Percentiles rank a stretch among this genome's conserved stretches.
These are phyloP conservation scores for Mus musculus DNA, from an alignment of 2,113 vertebrate species.

Conservation along the genomic window DNA sequence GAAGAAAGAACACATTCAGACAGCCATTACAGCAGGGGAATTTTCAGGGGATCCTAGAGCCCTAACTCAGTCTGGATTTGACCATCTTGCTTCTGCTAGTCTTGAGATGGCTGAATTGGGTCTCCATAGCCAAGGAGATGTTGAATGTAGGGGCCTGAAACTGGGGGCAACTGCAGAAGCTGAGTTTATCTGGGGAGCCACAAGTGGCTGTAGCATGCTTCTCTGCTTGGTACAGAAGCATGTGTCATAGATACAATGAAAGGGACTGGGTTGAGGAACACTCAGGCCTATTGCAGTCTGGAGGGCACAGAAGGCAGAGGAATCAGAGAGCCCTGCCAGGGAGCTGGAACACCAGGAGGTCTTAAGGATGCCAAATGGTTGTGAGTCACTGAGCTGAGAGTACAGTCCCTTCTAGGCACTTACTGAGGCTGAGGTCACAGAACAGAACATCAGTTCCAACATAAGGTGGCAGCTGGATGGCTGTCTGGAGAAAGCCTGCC, in stretches of 20 bases:
- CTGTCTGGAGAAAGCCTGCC: not conserved
- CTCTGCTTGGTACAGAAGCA: not conserved
- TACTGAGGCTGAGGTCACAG: not conserved
- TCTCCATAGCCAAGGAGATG: not conserved
- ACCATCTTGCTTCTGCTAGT: constrained; percentile 20
- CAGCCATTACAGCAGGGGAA: not conserved
- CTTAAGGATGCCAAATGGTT: not conserved
- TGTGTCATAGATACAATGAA: not conserved
- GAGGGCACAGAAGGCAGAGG: not conserved
- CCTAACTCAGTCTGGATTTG: not conserved
- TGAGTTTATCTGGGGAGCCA: not conserved
- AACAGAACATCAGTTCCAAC: not conserved
- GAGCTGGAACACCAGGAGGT: not conserved
- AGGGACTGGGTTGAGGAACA: fast-evolving
- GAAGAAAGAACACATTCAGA: not conserved
- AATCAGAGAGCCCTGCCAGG: not conserved
- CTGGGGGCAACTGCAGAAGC: not conserved
- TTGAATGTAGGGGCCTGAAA: not conserved
- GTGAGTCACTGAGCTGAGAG: not conserved
- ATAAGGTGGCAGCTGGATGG: not conserved
- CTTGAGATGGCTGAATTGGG: constrained; percentile 9
- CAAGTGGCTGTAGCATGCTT: not conserved
- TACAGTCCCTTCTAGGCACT: not conserved
- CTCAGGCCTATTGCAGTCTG: not conserved
- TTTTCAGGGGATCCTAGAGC: not conserved